phyloP scores from a whole-genome alignment of 2,113 vertebrate species.

The Anhinga anhinga region DNA sequence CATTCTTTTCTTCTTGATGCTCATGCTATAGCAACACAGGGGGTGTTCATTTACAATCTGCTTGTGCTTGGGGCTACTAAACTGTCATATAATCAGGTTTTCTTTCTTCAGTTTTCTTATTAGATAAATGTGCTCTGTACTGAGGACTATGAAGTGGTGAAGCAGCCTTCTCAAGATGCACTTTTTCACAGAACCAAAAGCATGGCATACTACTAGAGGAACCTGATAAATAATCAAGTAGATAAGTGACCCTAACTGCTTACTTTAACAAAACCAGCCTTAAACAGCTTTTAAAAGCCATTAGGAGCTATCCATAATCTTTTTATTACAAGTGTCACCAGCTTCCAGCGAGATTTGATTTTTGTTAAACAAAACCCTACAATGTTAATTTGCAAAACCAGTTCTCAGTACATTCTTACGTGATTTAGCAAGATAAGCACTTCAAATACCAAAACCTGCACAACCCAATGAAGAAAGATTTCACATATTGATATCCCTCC shows the following conservation, averaged over 20 bases:
- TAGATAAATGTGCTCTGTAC: background rate
- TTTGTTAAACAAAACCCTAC: constrained; percentile 41
- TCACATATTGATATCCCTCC: background rate
- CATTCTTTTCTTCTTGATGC: background rate
- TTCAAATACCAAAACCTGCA: background rate
- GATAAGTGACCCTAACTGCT: constrained; percentile 45
- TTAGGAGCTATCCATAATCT: constrained; percentile 8
- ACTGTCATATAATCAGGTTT: background rate
- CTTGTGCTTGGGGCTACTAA: background rate
- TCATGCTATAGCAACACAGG: background rate
- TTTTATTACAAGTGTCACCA: constrained; percentile 12
- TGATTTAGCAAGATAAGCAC: background rate
- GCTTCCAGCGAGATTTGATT: constrained; percentile 46
- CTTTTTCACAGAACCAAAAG: background rate
- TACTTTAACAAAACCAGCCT: constrained; percentile 17
- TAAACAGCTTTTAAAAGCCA: constrained; percentile 46
- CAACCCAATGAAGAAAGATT: background rate
- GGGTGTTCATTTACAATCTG: background rate
- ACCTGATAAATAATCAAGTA: constrained; percentile 8
- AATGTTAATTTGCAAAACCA: background rate
- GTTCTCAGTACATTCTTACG: background rate
- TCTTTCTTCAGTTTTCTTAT: background rate
- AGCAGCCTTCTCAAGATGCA: background rate
- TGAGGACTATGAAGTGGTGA: background rate
- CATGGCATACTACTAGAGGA: background rate